Evolutionary conservation across 1,140 invertebrate genomes (phyloP), one percentile per base, ranked within the genome.

Genomic region (Magallana angulata): DNA sequence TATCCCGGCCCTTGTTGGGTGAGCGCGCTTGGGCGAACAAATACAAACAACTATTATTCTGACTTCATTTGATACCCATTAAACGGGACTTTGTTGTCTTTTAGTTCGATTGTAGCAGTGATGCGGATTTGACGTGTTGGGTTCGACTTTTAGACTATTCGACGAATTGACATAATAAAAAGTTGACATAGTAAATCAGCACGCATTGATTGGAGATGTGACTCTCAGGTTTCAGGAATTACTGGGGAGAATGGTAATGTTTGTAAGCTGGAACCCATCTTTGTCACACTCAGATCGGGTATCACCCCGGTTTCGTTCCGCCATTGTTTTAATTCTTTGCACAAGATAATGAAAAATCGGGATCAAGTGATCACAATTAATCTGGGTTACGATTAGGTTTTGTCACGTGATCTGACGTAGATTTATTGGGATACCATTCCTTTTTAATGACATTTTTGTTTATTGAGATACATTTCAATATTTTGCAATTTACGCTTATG

Each of bases 111-210:
- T 76, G 68, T 76, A 76, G 68, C 68, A 18, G 36, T 76, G 24
- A 76, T 76, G 68, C 68, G 11, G 36, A 76, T 76, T 76, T 76
- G 68, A 76, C 68, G 68, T 30, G 68, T 30, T 76, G 68, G 24
- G 68, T 76, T 76, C 68, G 68, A 76, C 68, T 76, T 76, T 76
- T 76, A 76, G 68, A 76, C 68, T 76, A 76, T 76, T 76, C 68
- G 68, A 24, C 68, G 24, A 30, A 76, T 30, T 76, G 68, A 36
- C 68, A 76, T 76, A 76, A 76, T 76, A 76, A 30, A 76, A 76
- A 36, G 68, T 76, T 76, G 68, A 76, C 68, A 30, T 76, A 30
- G 68, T 76, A 76, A 76, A 76, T 76, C 68, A 76, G 68, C 68
- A 76, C 9, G 24, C 24, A 76, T 76, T 24, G 68, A 76, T 76